Evolutionary conservation across 1,140 invertebrate genomes (phyloP), one percentile per base, ranked within the genome.

Genomic region (Musca vetustissima): DNA sequence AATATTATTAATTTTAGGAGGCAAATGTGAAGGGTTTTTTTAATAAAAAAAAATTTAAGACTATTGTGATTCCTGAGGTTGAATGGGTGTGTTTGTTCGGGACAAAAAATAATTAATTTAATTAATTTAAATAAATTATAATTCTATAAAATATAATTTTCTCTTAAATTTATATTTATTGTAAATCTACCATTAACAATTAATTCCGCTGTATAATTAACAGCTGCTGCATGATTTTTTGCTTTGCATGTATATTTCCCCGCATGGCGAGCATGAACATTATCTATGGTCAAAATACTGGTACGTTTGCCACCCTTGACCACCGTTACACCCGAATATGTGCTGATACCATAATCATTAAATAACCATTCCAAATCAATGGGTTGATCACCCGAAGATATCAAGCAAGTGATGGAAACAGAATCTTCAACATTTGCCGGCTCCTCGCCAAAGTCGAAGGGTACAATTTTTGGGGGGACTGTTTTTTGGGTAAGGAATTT

Each of bases 161-260:
- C 22, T 32, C 59, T 2, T 4, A 8, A 24, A 2, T 6, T 28
- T 43, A 3, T 4, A 61, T n/a, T 76, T 72, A 57, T 55, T 68
- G 49, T 22, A 52, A 21, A n/a, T 67, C 61, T 79, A 92, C 91
- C 91, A 84, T 92, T 92, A 74, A 93, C 89, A 75, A 89, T 85
- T 73, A 93, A 84, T 74, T 85, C 83, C 71, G 90, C 87, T 73
- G 90, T 88, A 83, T 89, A 87, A 78, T 88, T 89, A 74, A 86
- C 88, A 57, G 85, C 88, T 69, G 91, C 91, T 28, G 92, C 93
- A 68, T 83, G 84, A 84, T 93, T 93, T 73, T 84, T 88, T 59
- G 89, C 91, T 73, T 89, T 86, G 83, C 93, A 96, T 70, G 91
- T 93, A 76, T 95, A 96, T 72, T 89, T 89, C 70, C 92, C 92